A percentile compares a stretch with the other conserved stretches of the same genome.
phyloP scores from a whole-genome alignment of 2,888 invertebrate species.

The Drosophila ezoana region DNA sequence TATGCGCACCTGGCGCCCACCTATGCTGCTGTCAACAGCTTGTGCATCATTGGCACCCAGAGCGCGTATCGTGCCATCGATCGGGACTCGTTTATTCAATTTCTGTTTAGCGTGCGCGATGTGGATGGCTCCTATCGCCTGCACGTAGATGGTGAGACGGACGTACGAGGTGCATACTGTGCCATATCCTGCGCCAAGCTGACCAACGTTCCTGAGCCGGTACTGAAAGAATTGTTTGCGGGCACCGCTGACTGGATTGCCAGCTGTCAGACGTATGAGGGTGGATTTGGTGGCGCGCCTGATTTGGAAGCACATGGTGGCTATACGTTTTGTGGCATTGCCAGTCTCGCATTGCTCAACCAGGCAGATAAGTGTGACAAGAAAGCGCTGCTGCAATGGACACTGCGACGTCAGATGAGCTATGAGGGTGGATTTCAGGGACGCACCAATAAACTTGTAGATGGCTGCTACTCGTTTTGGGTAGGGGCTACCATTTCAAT shows the following conservation, averaged over 20 bases:
- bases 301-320: slow-evolving; percentile 99
- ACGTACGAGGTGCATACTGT: slow-evolving; percentile 98
- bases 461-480: slow-evolving; percentile 99
- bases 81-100: slow-evolving; percentile 89
- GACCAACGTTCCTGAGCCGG: slow-evolving; percentile 88
- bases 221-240: slow-evolving; percentile 91
- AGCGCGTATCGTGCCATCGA: slow-evolving; percentile 95
- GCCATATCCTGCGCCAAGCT: slow-evolving; percentile 95
- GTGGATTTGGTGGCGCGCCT: slow-evolving; percentile 97
- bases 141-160: slow-evolving; percentile 96
- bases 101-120: slow-evolving; percentile 91
- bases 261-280: slow-evolving; percentile 99
- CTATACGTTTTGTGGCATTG: slow-evolving; percentile 99
- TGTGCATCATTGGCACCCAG: slow-evolving; percentile 94
- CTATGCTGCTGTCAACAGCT: slow-evolving; percentile 97
- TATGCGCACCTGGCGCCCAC: slow-evolving; percentile 97
- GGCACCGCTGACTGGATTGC: slow-evolving; percentile 96
- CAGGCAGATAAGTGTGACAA: slow-evolving; percentile 82
- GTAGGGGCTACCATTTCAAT: slow-evolving; percentile 97
- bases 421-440: slow-evolving; percentile 99
- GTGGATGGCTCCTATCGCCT: slow-evolving; percentile 96
- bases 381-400: slow-evolving; percentile 92
- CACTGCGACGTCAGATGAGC: slow-evolving; percentile 95
- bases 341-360: slow-evolving; percentile 92
- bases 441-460: slow-evolving; percentile 98